phyloP scores from a whole-genome alignment of 1,140 invertebrate genomes.

The Melipona quadrifasciata region DNA sequence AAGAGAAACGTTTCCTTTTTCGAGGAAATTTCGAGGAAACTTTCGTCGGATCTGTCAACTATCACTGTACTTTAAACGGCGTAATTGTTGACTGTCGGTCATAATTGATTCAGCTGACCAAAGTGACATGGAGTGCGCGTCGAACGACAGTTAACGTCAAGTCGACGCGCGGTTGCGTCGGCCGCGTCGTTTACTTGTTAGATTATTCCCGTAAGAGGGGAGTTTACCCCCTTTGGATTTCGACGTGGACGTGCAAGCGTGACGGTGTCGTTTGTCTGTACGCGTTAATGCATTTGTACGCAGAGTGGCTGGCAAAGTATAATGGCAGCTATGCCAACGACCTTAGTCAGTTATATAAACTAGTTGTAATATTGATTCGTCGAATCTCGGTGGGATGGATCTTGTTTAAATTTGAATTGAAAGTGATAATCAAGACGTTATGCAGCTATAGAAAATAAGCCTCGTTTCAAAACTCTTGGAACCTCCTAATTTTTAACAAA shows the following conservation, averaged over 20 bases:
- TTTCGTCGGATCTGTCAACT: not conserved
- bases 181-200: constrained; percentile 22
- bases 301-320: not conserved
- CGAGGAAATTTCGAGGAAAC: too few relatives aligned
- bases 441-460: too few relatives aligned
- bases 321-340: not conserved
- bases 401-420: too few relatives aligned
- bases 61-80: not conserved
- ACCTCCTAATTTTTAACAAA: too few relatives aligned
- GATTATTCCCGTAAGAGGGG: constrained; percentile 17
- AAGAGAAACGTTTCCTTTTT: not conserved
- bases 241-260: not conserved
- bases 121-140: constrained; percentile 10
- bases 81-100: constrained; percentile 14
- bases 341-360: not conserved
- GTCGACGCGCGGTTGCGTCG: not conserved
- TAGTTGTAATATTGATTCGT: not conserved
- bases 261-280: not conserved
- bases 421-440: too few relatives aligned
- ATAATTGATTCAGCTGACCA: constrained; percentile 19
- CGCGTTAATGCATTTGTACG: not conserved
- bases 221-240: constrained; percentile 20
- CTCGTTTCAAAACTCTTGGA: too few relatives aligned
- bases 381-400: too few relatives aligned
- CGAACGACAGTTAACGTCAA: constrained; percentile 27